Percentiles rank a stretch among this genome's conserved stretches.
Evolutionary conservation across 2,797 vertebrate species (phyloP).

Genomic region (Coilia nasus): DNA sequence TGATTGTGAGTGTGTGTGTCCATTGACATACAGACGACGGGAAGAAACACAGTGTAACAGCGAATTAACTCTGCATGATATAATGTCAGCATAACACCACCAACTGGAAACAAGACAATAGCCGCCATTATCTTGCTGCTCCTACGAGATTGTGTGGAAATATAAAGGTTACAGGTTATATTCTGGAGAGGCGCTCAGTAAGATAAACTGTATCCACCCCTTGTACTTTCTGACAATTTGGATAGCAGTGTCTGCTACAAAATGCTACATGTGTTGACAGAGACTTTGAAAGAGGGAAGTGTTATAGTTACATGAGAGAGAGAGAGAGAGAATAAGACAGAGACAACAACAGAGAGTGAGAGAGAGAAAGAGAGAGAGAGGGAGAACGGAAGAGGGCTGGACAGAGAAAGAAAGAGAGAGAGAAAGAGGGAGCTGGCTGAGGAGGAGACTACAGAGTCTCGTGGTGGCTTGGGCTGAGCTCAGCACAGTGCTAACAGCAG

Average conservation of each 20-base stretch:
- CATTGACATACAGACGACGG: not conserved
- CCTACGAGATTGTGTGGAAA: not conserved
- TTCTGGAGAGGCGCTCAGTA: not conserved
- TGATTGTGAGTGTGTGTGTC: not conserved
- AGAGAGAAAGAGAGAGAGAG: not conserved
- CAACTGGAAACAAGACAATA: not conserved
- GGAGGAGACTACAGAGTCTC: not conserved
- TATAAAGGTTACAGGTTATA: not conserved
- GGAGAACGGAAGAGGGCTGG: not conserved
- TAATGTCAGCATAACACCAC: not conserved
- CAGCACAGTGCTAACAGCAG: conserved; percentile 44
- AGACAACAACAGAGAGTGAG: not conserved
- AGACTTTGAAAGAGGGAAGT: not conserved
- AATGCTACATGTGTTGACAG: not conserved
- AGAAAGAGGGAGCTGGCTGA: not conserved
- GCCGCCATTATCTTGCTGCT: not conserved
- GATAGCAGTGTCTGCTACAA: not conserved
- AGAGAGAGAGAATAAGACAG: not conserved
- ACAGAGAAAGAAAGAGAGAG: not conserved
- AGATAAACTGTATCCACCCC: not conserved
- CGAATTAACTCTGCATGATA: not conserved
- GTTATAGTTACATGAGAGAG: not conserved
- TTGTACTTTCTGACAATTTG: not conserved
- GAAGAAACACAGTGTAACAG: not conserved
- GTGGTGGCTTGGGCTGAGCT: not conserved